Evolutionary conservation across 2,888 invertebrate species (phyloP).

Genomic region (Xestia c-nigrum): DNA sequence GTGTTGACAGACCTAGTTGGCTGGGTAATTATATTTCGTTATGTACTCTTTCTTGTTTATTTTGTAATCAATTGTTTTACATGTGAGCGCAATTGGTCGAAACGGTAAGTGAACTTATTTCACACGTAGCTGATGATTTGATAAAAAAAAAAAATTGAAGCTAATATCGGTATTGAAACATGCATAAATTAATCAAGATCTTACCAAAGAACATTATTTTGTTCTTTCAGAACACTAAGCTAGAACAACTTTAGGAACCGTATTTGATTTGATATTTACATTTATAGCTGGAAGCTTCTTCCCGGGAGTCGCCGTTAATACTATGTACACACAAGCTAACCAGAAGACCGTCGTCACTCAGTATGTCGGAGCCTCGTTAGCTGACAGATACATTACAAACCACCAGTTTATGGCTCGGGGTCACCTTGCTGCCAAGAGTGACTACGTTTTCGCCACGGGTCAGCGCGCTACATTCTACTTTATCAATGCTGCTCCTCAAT

Average conservation of each 20-base stretch:
- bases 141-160: background rate
- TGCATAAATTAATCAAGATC: background rate
- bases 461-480: slow-evolving; percentile 92
- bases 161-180: background rate
- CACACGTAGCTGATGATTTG: background rate
- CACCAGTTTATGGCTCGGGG: slow-evolving; percentile 90
- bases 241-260: background rate
- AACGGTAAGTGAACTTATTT: background rate
- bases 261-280: background rate
- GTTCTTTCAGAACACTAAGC: background rate
- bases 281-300: slow-evolving; percentile 87
- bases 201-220: background rate
- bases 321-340: slow-evolving; percentile 81
- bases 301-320: slow-evolving; percentile 83
- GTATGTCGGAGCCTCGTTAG: slow-evolving; percentile 78
- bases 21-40: slow-evolving; percentile 70
- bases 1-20: slow-evolving; percentile 87
- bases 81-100: background rate
- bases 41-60: background rate
- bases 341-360: slow-evolving; percentile 78
- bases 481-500: slow-evolving; percentile 92
- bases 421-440: slow-evolving; percentile 92
- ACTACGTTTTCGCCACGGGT: slow-evolving; percentile 91
- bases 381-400: slow-evolving; percentile 86
- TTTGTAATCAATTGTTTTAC: background rate